phyloP scores from a whole-genome alignment of 2,113 vertebrate species.

The Merops nubicus region DNA sequence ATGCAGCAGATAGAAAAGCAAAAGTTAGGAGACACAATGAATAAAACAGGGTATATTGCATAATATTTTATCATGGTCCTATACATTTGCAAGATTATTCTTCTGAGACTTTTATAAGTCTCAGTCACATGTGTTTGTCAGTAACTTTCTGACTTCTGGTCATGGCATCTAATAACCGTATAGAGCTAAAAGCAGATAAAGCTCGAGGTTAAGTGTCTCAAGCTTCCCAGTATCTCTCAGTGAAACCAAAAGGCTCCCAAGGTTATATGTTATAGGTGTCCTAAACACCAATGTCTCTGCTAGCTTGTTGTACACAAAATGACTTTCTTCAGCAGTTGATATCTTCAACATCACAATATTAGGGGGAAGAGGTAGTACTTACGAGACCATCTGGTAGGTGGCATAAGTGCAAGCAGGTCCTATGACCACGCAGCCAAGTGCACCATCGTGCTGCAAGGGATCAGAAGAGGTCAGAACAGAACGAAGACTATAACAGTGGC shows the following conservation, averaged over 20 bases:
- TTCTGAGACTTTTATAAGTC: not conserved
- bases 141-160: not conserved
- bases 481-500: not conserved
- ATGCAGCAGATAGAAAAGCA: not conserved
- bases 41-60: not conserved
- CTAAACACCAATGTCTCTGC: not conserved
- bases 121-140: not conserved
- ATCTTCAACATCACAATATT: not conserved
- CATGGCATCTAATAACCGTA: not conserved
- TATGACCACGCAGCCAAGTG: constrained; percentile 87
- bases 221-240: not conserved
- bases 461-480: not conserved
- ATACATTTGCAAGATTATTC: not conserved
- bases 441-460: constrained; percentile 63
- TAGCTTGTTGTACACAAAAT: not conserved
- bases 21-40: not conserved
- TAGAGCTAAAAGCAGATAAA: not conserved
- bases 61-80: not conserved
- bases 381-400: constrained; percentile 94
- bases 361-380: constrained; percentile 72
- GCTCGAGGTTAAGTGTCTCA: not conserved
- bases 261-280: no score
- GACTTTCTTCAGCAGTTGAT: not conserved
- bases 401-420: constrained; percentile 92
- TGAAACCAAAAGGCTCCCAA: not conserved